These are phyloP conservation scores for Acanthopagrus latus DNA, from an alignment of 2,797 vertebrate genomes.

Conservation along the genomic window DNA sequence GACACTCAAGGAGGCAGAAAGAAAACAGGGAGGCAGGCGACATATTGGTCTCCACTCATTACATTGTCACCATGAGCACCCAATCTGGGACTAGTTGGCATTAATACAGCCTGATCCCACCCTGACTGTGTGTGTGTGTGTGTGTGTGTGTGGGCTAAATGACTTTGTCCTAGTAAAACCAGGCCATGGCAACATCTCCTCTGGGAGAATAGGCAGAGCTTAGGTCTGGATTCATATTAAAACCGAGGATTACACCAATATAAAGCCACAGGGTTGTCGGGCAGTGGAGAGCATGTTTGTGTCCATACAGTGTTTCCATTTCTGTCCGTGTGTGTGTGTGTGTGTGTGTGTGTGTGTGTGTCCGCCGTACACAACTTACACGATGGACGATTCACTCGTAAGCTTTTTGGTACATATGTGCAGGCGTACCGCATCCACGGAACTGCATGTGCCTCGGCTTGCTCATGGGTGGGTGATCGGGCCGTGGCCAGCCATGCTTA, in stretches of 20 bases:
- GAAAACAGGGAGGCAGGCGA: constrained; percentile 55
- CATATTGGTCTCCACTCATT: constrained; percentile 80
- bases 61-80: constrained; percentile 72
- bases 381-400: constrained; percentile 46
- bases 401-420: constrained; percentile 60
- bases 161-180: constrained; percentile 59
- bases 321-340: constrained; percentile 34
- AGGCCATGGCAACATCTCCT: constrained; percentile 61
- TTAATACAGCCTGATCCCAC: constrained; percentile 62
- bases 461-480: constrained; percentile 48
- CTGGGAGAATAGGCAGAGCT: constrained; percentile 60
- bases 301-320: constrained; percentile 41
- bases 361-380: constrained; percentile 26
- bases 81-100: constrained; percentile 75
- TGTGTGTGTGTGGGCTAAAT: constrained; percentile 42
- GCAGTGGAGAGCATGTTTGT: constrained; percentile 31
- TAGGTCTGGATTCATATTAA: constrained; percentile 68
- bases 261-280: constrained; percentile 42
- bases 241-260: constrained; percentile 65
- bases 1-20: constrained; percentile 56
- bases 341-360: constrained; percentile 28
- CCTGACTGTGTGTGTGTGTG: constrained; percentile 42
- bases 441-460: constrained; percentile 44
- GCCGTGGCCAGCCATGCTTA: constrained; percentile 45
- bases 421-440: constrained; percentile 29